Percentiles rank a stretch among this genome's conserved stretches.
phyloP scores from a whole-genome alignment of 2,888 invertebrate genomes.

The Hylaea fasciaria region DNA sequence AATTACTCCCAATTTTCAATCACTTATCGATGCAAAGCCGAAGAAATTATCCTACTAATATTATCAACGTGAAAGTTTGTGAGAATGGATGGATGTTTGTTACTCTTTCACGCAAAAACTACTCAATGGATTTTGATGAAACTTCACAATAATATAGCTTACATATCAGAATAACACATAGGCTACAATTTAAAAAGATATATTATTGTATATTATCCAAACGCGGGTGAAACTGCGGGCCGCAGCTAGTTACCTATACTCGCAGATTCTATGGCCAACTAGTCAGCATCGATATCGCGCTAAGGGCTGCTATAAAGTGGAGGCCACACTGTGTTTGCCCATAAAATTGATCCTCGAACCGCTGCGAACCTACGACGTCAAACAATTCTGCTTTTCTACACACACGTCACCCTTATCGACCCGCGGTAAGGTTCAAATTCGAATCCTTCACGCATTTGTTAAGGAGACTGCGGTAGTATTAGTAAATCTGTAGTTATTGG shows the following conservation, averaged over 20 bases:
- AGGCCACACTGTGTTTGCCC: slow-evolving; percentile 53
- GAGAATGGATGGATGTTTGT: no score
- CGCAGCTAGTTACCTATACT: neutral
- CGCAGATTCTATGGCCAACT: slow-evolving; percentile 45
- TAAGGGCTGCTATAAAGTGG: slow-evolving; percentile 58
- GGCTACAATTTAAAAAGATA: no score
- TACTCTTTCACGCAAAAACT: no score
- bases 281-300: slow-evolving; percentile 47
- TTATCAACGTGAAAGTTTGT: no score
- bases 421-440: slow-evolving; percentile 24
- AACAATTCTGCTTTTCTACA: slow-evolving; percentile 14
- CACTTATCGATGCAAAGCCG: no score
- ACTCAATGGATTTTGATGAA: no score
- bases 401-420: slow-evolving; percentile 20
- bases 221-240: no score
- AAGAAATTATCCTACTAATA: no score
- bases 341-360: slow-evolving; percentile 64
- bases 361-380: slow-evolving; percentile 42
- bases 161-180: no score
- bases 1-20: no score
- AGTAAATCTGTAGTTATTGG: slow-evolving; percentile 45
- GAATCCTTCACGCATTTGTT: slow-evolving; percentile 3
- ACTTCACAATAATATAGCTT: no score
- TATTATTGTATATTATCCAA: no score
- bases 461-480: slow-evolving; percentile 17